Conservation (phyloP, 1,140 invertebrate genomes). For the Acromyrmex echinatior region DNA sequence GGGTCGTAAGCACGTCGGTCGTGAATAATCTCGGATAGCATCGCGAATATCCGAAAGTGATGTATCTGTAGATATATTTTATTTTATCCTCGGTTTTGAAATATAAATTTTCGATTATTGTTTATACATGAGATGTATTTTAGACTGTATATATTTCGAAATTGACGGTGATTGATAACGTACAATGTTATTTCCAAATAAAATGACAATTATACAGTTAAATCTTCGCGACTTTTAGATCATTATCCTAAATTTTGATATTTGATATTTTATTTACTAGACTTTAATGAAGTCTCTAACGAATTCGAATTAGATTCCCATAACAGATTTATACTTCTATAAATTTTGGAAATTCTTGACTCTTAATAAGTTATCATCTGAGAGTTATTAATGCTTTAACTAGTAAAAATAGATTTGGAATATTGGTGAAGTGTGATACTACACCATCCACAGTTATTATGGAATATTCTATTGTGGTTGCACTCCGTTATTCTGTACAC, state of each 20-base stretch:
- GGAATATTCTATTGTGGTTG: constrained; percentile 2
- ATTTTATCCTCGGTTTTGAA: not conserved
- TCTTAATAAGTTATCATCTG: not conserved
- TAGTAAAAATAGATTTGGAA: not conserved
- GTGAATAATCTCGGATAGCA: constrained; percentile 37
- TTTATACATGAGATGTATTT: not conserved
- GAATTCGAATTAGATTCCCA: not conserved
- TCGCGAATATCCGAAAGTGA: not conserved
- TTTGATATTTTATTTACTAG: not conserved
- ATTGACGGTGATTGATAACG: not conserved
- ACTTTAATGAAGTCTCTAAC: not conserved
- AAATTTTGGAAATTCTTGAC: not conserved
- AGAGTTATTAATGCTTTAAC: not conserved
- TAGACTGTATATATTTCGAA: not conserved
- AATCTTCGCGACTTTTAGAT: not conserved
- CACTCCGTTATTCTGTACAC: constrained; percentile 33
- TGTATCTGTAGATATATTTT: not conserved
- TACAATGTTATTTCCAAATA: not conserved
- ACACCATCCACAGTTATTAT: not conserved
- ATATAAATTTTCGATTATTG: not conserved
- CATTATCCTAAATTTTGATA: not conserved
- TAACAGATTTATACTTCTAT: not conserved
- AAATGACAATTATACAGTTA: not conserved
- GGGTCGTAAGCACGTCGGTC: not conserved
- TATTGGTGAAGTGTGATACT: not conserved